phyloP scores from a whole-genome alignment of 2,113 vertebrate genomes.

The Tonatia bakeri region DNA sequence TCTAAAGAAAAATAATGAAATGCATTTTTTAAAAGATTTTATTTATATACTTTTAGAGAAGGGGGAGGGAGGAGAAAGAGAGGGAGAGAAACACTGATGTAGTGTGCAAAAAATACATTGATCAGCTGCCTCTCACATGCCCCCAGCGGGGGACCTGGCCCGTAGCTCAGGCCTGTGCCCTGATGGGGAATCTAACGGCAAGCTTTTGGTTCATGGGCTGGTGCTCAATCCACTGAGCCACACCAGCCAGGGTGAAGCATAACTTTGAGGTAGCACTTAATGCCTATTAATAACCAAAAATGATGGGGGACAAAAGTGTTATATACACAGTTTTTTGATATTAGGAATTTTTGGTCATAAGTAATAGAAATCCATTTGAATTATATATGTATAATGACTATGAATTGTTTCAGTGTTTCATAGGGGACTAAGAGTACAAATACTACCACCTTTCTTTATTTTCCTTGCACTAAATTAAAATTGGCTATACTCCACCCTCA shows the following conservation, averaged over 20 bases:
- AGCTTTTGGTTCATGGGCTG: no score
- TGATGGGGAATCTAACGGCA: no score
- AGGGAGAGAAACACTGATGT: no score
- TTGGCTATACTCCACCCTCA: not conserved
- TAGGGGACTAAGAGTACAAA: not conserved
- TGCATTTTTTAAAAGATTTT: no score
- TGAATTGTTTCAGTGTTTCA: not conserved
- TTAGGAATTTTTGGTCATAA: not conserved
- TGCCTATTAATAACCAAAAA: not conserved
- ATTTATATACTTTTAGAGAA: no score
- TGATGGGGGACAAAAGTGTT: not conserved
- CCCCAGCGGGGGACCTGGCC: no score
- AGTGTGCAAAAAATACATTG: no score
- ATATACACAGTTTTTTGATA: not conserved
- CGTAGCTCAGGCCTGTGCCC: no score
- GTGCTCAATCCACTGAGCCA: no score
- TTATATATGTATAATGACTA: not conserved
- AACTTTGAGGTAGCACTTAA: not conserved
- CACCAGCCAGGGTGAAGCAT: no score
- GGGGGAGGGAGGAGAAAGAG: no score
- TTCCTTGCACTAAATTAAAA: not conserved
- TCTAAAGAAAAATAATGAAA: conserved; percentile 91
- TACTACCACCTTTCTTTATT: not conserved
- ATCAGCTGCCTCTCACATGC: no score
- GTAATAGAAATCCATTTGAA: not conserved